Base-by-base conservation (phyloP, 2,113 vertebrate species). In the Saguinus imperator region DNA sequence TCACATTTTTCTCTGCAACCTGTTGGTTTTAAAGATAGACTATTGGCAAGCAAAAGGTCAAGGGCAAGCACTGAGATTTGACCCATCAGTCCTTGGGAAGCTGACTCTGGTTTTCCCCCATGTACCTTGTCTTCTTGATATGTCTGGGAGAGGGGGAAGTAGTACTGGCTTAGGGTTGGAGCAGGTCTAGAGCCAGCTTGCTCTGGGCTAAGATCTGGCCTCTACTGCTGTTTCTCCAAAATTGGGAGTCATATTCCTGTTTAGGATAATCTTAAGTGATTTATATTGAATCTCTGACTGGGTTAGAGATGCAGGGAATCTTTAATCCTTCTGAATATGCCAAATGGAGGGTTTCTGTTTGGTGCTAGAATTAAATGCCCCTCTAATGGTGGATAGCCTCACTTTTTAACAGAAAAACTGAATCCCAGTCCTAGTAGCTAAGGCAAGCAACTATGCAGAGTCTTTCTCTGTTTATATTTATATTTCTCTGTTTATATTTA, bases 311-410 rank as follows among this genome's bases (percentile, higher is more conserved):
- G 37, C 37, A 40, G 37, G 37, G 37, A 40, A 40, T 91, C 29
- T 83, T 75, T 45, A 94, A 58, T 92, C 68, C 58, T 95, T 87
- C 27, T 40, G 21, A 95, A 16, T 37, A 89, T 35, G 45, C 75
- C 85, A 90, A 55, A 18, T 8, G n/a, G 48, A n/a, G 25, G 52
- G n/a, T 68, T 18, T 84, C 21, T 3, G 18, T 77, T 83, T 84
- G 35, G 75, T 37, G 25, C 43, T 68, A 18, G 8, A 82, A 61
- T 73, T 10, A 50, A 92, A 66, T 40, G 66, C 29, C 21, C 79
- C n/a, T 86, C 20, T 25, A 32, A 77, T 1, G 9, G 27, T 25
- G 11, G 25, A 21, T 25, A 14, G 4, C 8, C 35, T 89, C 7
- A 9, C 10, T 66, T 75, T 52, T 27, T 83, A 37, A 81, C 57